Conservation (phyloP, 1,140 invertebrate genomes). For the Pseudachorutes palmiensis region DNA sequence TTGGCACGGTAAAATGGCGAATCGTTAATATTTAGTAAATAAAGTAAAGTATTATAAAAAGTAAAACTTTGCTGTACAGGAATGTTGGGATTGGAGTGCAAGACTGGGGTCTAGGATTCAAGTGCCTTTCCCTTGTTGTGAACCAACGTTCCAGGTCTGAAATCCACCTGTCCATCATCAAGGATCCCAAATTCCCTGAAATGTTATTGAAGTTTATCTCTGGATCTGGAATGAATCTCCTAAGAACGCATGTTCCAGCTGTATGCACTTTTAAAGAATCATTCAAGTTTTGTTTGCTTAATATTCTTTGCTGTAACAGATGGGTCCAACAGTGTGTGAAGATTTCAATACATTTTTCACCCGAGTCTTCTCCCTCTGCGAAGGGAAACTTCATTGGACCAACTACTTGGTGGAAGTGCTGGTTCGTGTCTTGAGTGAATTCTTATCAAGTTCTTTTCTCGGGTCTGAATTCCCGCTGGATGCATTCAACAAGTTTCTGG, state of each 20-base stretch:
- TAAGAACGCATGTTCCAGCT: conserved; percentile 44
- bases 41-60: too few relatives aligned
- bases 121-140: conserved; percentile 46
- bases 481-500: conserved; percentile 51
- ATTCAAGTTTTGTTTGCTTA: background rate
- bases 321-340: conserved; percentile 67
- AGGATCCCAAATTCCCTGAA: conserved; percentile 41
- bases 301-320: conserved; percentile 45
- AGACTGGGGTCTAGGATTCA: conserved; percentile 64
- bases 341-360: conserved; percentile 63
- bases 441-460: conserved; percentile 60
- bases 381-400: conserved; percentile 33
- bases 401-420: conserved; percentile 43
- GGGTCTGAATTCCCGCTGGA: conserved; percentile 67
- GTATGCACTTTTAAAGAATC: background rate
- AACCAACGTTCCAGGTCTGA: conserved; percentile 29
- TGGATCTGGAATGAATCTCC: conserved; percentile 50
- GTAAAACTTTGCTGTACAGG: conserved; percentile 40
- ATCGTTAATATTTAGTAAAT: background rate
- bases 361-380: conserved; percentile 46
- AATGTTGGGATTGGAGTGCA: conserved; percentile 59
- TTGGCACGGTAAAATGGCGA: conserved; percentile 35
- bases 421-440: conserved; percentile 57
- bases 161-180: conserved; percentile 28
- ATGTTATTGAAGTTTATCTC: conserved; percentile 64